A percentile compares a stretch with the other conserved stretches of the same genome.
Conservation (phyloP, 2,888 invertebrate species). For the Lathronympha strigana region DNA sequence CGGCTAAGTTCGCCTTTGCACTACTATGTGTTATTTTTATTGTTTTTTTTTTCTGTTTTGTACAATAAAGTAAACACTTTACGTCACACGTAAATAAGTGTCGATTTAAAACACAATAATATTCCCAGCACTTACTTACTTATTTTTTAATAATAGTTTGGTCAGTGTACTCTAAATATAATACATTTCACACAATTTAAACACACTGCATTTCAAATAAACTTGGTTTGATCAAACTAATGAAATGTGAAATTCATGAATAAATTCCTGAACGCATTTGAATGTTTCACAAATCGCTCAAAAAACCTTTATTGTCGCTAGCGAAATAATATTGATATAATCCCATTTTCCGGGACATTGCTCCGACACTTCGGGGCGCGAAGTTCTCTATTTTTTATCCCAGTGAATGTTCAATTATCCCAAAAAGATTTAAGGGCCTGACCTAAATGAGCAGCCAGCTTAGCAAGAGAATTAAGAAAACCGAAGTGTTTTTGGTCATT, state of each 20-base stretch:
- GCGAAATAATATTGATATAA: constrained; percentile 31
- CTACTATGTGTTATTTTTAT: too few relatives aligned
- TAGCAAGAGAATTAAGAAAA: constrained; percentile 31
- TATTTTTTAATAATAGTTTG: too few relatives aligned
- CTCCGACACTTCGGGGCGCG: not conserved
- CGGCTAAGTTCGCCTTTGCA: too few relatives aligned
- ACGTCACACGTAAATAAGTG: too few relatives aligned
- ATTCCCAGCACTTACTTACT: too few relatives aligned
- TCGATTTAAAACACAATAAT: too few relatives aligned
- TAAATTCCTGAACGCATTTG: not conserved
- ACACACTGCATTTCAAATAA: too few relatives aligned
- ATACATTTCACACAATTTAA: too few relatives aligned
- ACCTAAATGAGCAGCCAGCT: constrained; percentile 35
- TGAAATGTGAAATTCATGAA: not conserved
- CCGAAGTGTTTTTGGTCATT: constrained; percentile 14
- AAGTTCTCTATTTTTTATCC: constrained; percentile 27
- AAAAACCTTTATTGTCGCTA: constrained; percentile 9
- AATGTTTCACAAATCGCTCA: not conserved
- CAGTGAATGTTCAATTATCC: constrained; percentile 35
- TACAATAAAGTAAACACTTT: too few relatives aligned
- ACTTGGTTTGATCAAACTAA: not conserved
- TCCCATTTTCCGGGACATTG: constrained; percentile 35
- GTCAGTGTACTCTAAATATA: too few relatives aligned
- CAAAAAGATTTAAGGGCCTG: constrained; percentile 26
- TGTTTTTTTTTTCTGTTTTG: too few relatives aligned